Conservation (phyloP, 2,797 vertebrate genomes). For the Pagetopsis macropterus region DNA sequence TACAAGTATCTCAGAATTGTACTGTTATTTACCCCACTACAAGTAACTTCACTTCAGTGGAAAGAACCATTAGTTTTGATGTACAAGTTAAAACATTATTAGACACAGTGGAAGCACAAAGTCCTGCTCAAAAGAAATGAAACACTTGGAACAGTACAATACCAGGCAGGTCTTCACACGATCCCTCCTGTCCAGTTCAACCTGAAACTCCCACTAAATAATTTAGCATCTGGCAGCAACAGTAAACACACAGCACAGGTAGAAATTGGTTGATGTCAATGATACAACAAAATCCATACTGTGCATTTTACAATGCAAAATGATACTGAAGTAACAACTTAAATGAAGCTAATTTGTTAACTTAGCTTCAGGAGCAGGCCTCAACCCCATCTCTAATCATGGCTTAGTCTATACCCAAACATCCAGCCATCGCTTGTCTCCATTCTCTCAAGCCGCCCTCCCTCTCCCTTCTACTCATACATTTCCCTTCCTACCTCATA, state of each 20-base stretch:
- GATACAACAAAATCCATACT: slow-evolving; percentile 7
- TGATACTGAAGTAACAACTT: no score
- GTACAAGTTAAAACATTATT: background rate
- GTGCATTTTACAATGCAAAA: slow-evolving; percentile 2
- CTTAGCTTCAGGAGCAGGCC: no score
- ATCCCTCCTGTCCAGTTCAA: slow-evolving; percentile 57
- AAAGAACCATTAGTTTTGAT: background rate
- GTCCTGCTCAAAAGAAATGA: slow-evolving; percentile 5
- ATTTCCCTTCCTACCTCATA: no score
- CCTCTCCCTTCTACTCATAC: no score
- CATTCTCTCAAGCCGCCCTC: no score
- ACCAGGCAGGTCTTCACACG: slow-evolving; percentile 36
- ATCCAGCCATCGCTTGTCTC: no score
- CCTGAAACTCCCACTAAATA: slow-evolving; percentile 63
- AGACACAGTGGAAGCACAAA: slow-evolving; percentile 17
- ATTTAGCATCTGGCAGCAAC: slow-evolving; percentile 69
- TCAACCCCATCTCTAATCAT: no score
- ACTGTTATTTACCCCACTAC: no score
- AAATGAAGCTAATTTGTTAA: no score
- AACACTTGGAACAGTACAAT: slow-evolving; percentile 48
- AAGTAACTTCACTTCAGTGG: no score
- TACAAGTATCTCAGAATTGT: no score
- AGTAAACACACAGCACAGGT: slow-evolving; percentile 35
- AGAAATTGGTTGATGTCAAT: slow-evolving; percentile 14
- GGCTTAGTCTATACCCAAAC: no score